Evolutionary conservation across 2,113 vertebrate species (phyloP), one percentile per base, ranked within the genome.

Genomic region (Stictonetta naevosa): DNA sequence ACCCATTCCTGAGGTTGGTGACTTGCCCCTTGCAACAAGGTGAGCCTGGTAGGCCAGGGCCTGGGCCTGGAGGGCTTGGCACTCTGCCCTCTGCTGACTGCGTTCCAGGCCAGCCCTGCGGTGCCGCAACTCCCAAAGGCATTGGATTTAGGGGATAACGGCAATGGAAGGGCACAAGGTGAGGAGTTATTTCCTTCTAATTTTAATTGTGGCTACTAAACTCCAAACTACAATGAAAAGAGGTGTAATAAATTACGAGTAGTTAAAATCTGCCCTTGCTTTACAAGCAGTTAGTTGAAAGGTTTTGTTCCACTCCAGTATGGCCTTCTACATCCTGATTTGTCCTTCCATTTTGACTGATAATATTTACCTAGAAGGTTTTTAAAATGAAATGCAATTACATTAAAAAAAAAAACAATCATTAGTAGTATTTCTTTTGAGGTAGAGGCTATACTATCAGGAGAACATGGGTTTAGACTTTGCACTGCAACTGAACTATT

Each of bases 401-500:
- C 48, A 26, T 71, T 52, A 36, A 52, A 50, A 62, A 38, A 38
- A 38, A 38, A 38, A 53, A 19, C 13, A 36, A 28, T 19, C 13
- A 11, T 25, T 53, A 23, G 17, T 21, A 8, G 25, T 58, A 36
- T 23, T 66, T 72, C 55, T 77, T 72, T 91, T 44, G n/a, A 73
- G n/a, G 17, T 58, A 55, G 67, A 73, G 19, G 23, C 56, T 63
- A 3, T 15, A 12, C 3, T 60, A 19, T 28, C 63, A 20, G 64
- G 31, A 81, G 42, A 77, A 59, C 8, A 19, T 5, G 7, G 72
- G 23, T 74, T 85, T 88, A 74, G 74, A n/a, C 59, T 74, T 74
- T 58, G 46, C 63, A 55, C 82, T 77, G 63, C 56, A 88, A 60
- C 72, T 96, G 94, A 97, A 95, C 94, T 96, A 91, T 96, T 96